Conservation (phyloP, 2,797 vertebrate genomes). For the Myripristis murdjan region DNA sequence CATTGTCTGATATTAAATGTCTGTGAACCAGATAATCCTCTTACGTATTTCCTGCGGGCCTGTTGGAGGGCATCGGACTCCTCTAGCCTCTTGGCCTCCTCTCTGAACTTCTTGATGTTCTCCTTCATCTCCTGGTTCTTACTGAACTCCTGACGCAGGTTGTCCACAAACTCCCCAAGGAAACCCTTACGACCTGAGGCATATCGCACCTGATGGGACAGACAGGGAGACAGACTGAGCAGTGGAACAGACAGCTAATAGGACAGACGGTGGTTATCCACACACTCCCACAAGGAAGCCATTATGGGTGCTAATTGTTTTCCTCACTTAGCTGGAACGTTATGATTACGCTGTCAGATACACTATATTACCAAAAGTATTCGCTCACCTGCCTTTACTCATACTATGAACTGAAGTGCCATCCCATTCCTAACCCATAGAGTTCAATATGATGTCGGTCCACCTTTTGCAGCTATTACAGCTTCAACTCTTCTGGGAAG, state of each 20-base stretch:
- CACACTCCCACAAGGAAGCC: background rate
- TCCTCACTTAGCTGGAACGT: background rate
- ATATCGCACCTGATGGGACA: conserved; percentile 74
- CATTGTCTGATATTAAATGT: background rate
- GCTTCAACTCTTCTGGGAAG: too few relatives aligned
- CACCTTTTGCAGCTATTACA: too few relatives aligned
- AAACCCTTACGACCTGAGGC: conserved; percentile 89
- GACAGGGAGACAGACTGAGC: conserved; percentile 1
- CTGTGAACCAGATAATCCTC: conserved; percentile 22
- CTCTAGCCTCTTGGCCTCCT: conserved; percentile 91
- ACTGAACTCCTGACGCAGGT: conserved; percentile 91
- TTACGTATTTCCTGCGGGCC: conserved; percentile 94
- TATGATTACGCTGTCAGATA: background rate
- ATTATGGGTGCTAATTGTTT: background rate
- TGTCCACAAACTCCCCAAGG: conserved; percentile 92
- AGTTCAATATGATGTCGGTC: too few relatives aligned
- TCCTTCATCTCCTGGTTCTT: conserved; percentile 97
- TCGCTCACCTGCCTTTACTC: too few relatives aligned
- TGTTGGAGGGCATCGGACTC: conserved; percentile 93
- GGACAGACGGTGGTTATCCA: background rate
- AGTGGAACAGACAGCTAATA: too few relatives aligned
- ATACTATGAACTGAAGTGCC: too few relatives aligned
- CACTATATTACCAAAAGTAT: too few relatives aligned
- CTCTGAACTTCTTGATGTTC: conserved; percentile 93
- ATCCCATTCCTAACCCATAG: too few relatives aligned